Base-by-base conservation (phyloP, 2,113 vertebrate species). In the Enhydra lutris region DNA sequence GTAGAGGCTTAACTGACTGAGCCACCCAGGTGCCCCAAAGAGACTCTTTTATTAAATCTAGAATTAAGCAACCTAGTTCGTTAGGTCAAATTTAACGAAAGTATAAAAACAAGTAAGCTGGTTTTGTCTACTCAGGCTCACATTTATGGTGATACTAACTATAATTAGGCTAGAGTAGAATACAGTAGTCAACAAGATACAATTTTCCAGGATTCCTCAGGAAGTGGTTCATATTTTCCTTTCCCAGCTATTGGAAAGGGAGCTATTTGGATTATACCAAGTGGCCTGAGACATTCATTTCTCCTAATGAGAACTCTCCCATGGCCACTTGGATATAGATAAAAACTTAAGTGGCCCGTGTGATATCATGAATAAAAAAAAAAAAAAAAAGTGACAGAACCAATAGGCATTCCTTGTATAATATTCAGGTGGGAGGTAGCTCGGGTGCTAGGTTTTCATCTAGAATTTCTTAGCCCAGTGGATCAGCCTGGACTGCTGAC, bases 41-140 rank as follows among this genome's bases (percentile, higher is more conserved):
- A 87, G 5, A 39, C 26, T 67, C 4, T 78, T 88, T 89, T 94
- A 89, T 80, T 87, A 84, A 92, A 82, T 92, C 31, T 80, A 81
- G 73, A 95, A 93, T 90, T 95, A 57, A 87, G 18, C 39, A 92
- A 80, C 55, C 6, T 95, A 93, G 76, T 88, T 89, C 47, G 15
- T 61, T 67, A 42, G 39, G 20, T 76, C 61, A 92, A 96, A 87
- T 89, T 14, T 80, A 96, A 89, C 36, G 26, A 84, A 94, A 82
- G 45, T n/a, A 82, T 29, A 74, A 76, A 55, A 92, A 39, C 61
- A 88, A 93, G 26, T 67, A 89, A 71, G 89, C 63, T 81, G 39
- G 42, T 31, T 80, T 45, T 57, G 39, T 95, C 63, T 89, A 31
- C 29, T 59, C 24, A 88, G 39, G 71, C 18, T 84, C 59, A 92